These are phyloP conservation scores for Cichlasoma orientale DNA, from an alignment of 2,797 vertebrate genomes.

Conservation along the genomic window DNA sequence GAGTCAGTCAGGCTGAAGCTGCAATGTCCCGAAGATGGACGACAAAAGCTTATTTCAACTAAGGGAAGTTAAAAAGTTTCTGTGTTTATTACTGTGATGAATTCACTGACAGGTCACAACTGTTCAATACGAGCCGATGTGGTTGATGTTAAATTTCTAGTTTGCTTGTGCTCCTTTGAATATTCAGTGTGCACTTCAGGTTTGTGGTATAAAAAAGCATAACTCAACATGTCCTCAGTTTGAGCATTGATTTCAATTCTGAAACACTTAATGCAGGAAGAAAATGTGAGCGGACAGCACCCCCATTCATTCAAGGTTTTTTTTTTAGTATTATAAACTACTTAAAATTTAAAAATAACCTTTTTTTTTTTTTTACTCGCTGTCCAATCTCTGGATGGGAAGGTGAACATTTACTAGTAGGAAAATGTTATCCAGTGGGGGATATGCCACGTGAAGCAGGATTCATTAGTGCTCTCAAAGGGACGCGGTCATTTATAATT, in stretches of 20 bases:
- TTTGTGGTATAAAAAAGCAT: background rate
- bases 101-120: no score
- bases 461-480: constrained; percentile 77
- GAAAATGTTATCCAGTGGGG: constrained; percentile 53
- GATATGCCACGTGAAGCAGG: constrained; percentile 40
- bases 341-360: background rate
- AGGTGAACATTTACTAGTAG: constrained; percentile 34
- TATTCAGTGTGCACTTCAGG: no score
- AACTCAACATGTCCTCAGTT: background rate
- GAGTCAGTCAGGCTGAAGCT: no score
- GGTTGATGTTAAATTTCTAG: background rate
- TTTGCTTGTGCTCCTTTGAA: no score
- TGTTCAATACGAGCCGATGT: background rate
- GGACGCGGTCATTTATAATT: constrained; percentile 80
- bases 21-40: background rate
- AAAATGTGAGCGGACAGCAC: background rate
- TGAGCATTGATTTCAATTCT: background rate
- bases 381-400: constrained; percentile 2
- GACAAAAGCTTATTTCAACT: background rate
- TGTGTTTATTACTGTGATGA: background rate
- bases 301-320: no score
- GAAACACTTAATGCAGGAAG: background rate
- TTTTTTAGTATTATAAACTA: no score
- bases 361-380: background rate
- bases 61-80: background rate